phyloP scores from a whole-genome alignment of 2,113 vertebrate species.

The Oryctolagus cuniculus region mOryCun1.1 NC_091432.1:16681501-16682000 shows the following conservation, averaged over 20 bases:
- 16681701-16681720: neutral
- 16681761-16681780: neutral
- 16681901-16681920: neutral
- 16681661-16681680: neutral
- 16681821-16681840: neutral
- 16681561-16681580: too few species aligned
- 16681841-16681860: neutral
- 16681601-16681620: too few species aligned
- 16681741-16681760: neutral
- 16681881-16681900: neutral
- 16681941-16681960: neutral
- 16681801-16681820: neutral
- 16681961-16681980: neutral
- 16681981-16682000: neutral
- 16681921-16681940: neutral
- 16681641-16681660: neutral
- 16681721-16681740: neutral
- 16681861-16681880: neutral
- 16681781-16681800: neutral
- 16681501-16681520: too few species aligned
- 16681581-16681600: too few species aligned
- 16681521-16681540: too few species aligned
- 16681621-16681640: too few species aligned
- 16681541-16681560: too few species aligned
- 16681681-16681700: neutral